phyloP scores from a whole-genome alignment of 1,140 invertebrate species.

The Drosophila malerkotliana region DNA sequence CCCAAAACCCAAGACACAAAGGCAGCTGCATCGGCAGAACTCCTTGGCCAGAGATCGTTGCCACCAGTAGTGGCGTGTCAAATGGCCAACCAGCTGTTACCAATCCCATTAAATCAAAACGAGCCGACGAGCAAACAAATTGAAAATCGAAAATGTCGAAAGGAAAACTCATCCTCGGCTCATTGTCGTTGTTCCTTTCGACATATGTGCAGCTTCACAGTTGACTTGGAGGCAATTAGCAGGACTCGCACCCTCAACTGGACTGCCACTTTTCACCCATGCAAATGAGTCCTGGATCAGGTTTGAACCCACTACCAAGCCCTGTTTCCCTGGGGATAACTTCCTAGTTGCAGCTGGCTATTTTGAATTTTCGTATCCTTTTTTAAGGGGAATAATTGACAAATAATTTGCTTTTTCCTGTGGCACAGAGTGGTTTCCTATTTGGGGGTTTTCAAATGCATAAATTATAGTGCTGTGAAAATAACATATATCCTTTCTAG shows the following conservation, averaged over 20 bases:
- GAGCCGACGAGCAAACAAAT: conserved; percentile 64
- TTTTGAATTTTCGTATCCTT: conserved; percentile 12
- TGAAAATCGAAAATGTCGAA: conserved; percentile 58
- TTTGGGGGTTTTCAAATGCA: neutral
- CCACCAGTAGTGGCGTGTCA: conserved; percentile 52
- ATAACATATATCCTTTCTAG: neutral
- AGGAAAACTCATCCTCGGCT: conserved; percentile 36
- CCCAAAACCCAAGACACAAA: conserved; percentile 42
- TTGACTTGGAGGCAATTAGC: conserved; percentile 64
- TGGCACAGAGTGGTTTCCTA: neutral
- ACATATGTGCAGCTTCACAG: conserved; percentile 78
- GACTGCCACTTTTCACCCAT: conserved; percentile 34
- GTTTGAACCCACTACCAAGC: conserved; percentile 18
- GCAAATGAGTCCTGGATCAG: conserved; percentile 59
- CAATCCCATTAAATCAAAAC: conserved; percentile 65
- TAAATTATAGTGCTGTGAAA: no score
- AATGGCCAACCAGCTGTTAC: conserved; percentile 72
- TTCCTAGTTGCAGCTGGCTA: conserved; percentile 43
- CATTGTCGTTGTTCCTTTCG: conserved; percentile 32
- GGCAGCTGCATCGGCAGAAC: conserved; percentile 35
- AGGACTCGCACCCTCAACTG: conserved; percentile 17
- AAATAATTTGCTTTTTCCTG: conserved; percentile 25
- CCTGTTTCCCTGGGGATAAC: conserved; percentile 9
- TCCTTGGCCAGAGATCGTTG: conserved; percentile 67
- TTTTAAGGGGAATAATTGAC: conserved; percentile 35